Base-by-base conservation (phyloP, 2,888 invertebrate genomes). In the Aplocera efformata region DNA sequence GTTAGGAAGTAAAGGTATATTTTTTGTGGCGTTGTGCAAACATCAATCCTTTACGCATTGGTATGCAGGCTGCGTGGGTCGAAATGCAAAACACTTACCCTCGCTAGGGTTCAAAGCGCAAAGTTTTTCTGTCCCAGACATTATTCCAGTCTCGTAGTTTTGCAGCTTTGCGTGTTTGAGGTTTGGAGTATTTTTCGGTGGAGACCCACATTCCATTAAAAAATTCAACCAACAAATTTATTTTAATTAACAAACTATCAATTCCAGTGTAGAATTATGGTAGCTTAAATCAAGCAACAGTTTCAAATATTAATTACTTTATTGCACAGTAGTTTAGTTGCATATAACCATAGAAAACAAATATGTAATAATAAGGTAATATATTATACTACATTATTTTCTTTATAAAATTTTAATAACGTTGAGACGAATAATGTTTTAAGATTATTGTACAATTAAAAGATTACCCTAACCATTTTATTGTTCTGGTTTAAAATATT, bases 61-160 rank as follows among this genome's bases (percentile, higher is more conserved):
- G 82, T 82, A 84, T 85, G 82, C 83, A 74, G 79, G 74, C 63
- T 58, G 67, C 76, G 83, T 76, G 71, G 63, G 67, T 67, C 73
- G 72, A 81, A 82, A 85, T 84, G 85, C 84, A 84, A 84, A 84
- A 85, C 83, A 84, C 84, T 84, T 83, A 82, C 81, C 81, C 82
- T 72, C 72, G 71, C 75, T 69, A 79, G 77, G 79, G 82, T 83
- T 82, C 82, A 82, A 80, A 85, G 81, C 82, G 73, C 77, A 80
- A 85, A 83, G 74, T 81, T 85, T 85, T 85, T 84, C 80, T 77
- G 81, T 81, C 77, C 79, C 80, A 76, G 72, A 77, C 78, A 79
- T 83, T 83, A 85, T 85, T 85, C 84, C 77, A 71, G 82, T 84
- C 85, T 79, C 85, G 84, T 85, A 83, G 81, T 77, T 80, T 65